Evolutionary conservation across 2,797 vertebrate genomes (phyloP), one percentile per base, ranked within the genome.

Genomic region (Sebastes taczanowskii): DNA sequence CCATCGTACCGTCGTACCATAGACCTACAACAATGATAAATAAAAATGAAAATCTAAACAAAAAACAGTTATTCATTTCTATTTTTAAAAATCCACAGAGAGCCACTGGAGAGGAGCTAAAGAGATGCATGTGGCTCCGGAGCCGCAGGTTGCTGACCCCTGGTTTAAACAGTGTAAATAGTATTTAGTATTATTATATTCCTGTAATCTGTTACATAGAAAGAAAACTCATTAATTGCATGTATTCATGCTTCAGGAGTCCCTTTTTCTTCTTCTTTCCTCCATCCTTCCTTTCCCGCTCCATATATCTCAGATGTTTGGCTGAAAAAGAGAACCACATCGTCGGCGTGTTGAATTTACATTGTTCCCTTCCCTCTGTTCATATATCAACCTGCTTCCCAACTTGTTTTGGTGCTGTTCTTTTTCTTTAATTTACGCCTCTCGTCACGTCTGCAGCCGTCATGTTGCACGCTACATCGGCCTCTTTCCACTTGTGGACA

Each of bases 311-410:
- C 55, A 11, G 9, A 59, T 11, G 23, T 79, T 53, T 83, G 66
- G 29, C 77, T 65, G 20, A 35, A 58, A 62, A 56, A 0, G 1
- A 67, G 14, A 64, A 30, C 71, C 65, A 32, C 73, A 38, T 81
- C 62, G 34, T 46, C 4, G 1, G 0, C 7, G 29, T 61, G 60
- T 55, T 61, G 25, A 25, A 32, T 72, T 72, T 22, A 14, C 58
- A 84, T 84, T 84, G 81, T 80, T 84, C 65, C 62, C 30, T n/a
- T 75, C 71, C 61, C 18, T 25, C 38, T 5, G 32, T 78, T 79
- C 77, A 85, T 88, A 79, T 85, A 88, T 91, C 88, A 89, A 86
- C 76, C 30, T 14, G 8, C 7, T 78, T 11, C 63, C 32, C 68
- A 72, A 38, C 30, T 49, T 82, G 74, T 85, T 86, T 86, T 82